phyloP scores from a whole-genome alignment of 1,140 invertebrate species.

The Vollenhovia emeryi region DNA sequence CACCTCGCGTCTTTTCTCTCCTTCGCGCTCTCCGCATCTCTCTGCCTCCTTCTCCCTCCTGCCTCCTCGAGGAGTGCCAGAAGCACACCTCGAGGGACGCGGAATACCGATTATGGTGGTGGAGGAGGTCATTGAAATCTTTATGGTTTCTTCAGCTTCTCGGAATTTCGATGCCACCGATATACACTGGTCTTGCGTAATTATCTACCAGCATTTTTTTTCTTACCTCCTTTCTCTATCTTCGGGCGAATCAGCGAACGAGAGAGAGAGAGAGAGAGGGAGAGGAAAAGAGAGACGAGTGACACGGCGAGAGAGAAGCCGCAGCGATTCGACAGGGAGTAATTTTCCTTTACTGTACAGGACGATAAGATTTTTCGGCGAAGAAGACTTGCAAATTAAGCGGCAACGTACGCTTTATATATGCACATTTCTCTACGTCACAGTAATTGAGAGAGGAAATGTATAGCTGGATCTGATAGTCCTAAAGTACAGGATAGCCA shows the following conservation, averaged over 20 bases:
- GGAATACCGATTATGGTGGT: slow-evolving; percentile 34
- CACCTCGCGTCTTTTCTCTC: not conserved
- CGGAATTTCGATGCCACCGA: slow-evolving; percentile 66
- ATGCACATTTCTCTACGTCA: not conserved
- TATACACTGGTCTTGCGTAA: slow-evolving; percentile 67
- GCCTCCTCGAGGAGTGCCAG: not conserved
- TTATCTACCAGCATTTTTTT: slow-evolving; percentile 55
- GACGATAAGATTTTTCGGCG: slow-evolving; percentile 28
- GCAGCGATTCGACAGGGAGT: slow-evolving; percentile 18
- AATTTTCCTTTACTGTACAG: slow-evolving; percentile 55
- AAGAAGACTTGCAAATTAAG: slow-evolving; percentile 37
- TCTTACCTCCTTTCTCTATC: not conserved
- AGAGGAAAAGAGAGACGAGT: not conserved
- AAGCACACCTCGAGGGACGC: slow-evolving; percentile 56
- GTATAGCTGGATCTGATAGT: not conserved
- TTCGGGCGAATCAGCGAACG: not conserved
- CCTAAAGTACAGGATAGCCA: not conserved
- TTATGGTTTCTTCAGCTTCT: slow-evolving; percentile 72
- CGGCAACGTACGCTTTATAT: slow-evolving; percentile 12
- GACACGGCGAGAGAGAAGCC: not conserved
- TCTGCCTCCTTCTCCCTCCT: slow-evolving; percentile 1
- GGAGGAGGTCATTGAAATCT: slow-evolving; percentile 73
- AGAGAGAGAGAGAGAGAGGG: not conserved
- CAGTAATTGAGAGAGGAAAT: slow-evolving; percentile 12
- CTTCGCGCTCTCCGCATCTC: not conserved